Conservation (phyloP, 2,797 vertebrate species). For the Argya squamiceps region DNA sequence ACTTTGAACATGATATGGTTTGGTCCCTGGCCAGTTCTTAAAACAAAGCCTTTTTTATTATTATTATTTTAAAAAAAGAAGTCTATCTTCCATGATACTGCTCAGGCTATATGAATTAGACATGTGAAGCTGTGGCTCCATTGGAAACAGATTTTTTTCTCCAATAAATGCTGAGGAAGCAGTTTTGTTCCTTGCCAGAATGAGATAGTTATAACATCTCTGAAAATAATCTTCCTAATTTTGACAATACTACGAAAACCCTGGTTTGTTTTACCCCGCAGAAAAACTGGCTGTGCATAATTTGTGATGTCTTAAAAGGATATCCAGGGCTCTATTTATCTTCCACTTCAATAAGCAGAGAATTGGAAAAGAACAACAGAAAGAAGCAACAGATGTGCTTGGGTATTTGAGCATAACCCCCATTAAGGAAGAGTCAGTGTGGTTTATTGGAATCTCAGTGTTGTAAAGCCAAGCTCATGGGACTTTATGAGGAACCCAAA, state of each 20-base stretch:
- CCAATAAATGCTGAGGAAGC: conserved; percentile 31
- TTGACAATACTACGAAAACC: background rate
- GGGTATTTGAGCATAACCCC: background rate
- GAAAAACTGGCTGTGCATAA: background rate
- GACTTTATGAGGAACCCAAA: background rate
- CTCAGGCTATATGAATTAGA: background rate
- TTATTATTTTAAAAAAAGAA: background rate
- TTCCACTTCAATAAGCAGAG: background rate
- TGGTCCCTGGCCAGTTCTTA: conserved; percentile 2
- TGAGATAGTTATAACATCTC: background rate
- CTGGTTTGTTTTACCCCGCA: background rate
- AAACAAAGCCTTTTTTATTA: background rate
- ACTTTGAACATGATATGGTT: conserved; percentile 12
- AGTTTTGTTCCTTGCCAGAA: conserved; percentile 33
- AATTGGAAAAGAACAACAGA: background rate
- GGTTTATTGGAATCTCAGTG: background rate
- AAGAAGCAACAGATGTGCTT: background rate
- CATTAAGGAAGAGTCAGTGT: background rate
- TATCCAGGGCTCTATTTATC: background rate
- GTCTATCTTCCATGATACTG: background rate
- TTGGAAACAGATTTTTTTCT: conserved; percentile 46
- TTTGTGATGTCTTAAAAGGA: background rate
- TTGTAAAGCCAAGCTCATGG: background rate
- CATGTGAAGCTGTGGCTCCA: background rate
- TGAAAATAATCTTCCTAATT: conserved; percentile 10